phyloP scores from a whole-genome alignment of 2,797 vertebrate genomes.

The Peromyscus aztecus region DNA sequence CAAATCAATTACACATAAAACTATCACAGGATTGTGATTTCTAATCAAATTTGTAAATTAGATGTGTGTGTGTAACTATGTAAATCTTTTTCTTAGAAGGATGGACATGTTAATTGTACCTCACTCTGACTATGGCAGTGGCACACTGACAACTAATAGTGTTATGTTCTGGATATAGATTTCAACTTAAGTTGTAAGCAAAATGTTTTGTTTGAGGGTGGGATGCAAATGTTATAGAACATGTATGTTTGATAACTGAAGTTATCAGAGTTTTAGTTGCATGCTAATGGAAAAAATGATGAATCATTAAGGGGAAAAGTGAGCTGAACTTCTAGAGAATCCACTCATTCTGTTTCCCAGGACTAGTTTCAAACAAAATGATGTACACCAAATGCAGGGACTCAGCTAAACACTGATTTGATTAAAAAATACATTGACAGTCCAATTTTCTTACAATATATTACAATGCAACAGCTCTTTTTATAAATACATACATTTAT shows the following conservation, averaged over 20 bases:
- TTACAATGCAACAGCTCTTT: slow-evolving; percentile 28
- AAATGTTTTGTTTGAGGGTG: slow-evolving; percentile 54
- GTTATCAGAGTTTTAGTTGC: slow-evolving; percentile 41
- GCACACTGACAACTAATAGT: neutral
- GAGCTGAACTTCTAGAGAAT: slow-evolving; percentile 22
- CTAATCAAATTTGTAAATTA: slow-evolving; percentile 79
- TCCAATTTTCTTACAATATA: slow-evolving; percentile 45
- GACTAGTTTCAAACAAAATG: slow-evolving; percentile 54
- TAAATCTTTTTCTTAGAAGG: slow-evolving; percentile 31
- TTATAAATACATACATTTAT: slow-evolving; percentile 19
- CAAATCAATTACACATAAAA: slow-evolving; percentile 71
- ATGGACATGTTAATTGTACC: slow-evolving; percentile 9
- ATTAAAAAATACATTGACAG: slow-evolving; percentile 37
- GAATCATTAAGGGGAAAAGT: neutral
- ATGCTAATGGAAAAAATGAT: neutral
- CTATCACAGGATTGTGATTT: slow-evolving; percentile 46
- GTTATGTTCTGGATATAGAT: slow-evolving; percentile 24
- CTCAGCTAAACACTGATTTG: slow-evolving; percentile 42
- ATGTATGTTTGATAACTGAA: slow-evolving; percentile 55
- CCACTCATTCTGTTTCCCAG: slow-evolving; percentile 30
- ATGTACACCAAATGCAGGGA: slow-evolving; percentile 5
- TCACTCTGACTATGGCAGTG: neutral
- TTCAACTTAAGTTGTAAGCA: slow-evolving; percentile 60
- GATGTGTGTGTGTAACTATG: slow-evolving; percentile 32
- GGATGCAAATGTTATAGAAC: slow-evolving; percentile 36